These are phyloP conservation scores for Brachyptera risi DNA, from an alignment of 2,888 invertebrate species.

Conservation along the genomic window DNA sequence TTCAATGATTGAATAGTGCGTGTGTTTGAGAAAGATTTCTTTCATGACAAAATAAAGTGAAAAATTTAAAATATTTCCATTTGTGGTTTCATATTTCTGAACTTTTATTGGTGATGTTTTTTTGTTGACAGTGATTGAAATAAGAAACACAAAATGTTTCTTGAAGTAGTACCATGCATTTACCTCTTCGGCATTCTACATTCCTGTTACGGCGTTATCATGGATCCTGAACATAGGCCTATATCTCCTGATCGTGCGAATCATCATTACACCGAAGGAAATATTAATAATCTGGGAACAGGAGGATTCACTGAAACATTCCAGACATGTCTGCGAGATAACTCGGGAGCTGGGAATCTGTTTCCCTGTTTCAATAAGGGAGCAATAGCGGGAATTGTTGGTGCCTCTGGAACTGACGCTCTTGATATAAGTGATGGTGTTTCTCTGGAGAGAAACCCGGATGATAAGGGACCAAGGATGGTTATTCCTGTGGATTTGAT, in stretches of 20 bases:
- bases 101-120: no score
- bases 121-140: no score
- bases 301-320: constrained; percentile 39
- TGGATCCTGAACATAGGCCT: neutral
- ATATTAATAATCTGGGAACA: neutral
- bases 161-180: neutral
- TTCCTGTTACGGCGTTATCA: constrained; percentile 6
- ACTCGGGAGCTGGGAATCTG: constrained; percentile 33
- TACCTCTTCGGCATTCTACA: constrained; percentile 4
- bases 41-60: no score
- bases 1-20: no score
- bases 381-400: constrained; percentile 34
- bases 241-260: no score
- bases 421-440: constrained; percentile 63
- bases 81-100: no score
- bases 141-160: neutral
- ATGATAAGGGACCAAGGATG: constrained; percentile 59
- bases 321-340: constrained; percentile 39
- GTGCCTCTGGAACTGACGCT: constrained; percentile 61
- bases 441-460: constrained; percentile 58
- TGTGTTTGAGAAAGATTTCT: no score
- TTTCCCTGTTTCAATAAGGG: constrained; percentile 27
- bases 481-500: constrained; percentile 65
- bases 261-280: neutral
- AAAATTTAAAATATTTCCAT: no score